These are phyloP conservation scores for Caenorhabditis sp. DNA, from an alignment of 2,888 invertebrate genomes.

Conservation along the genomic window DNA sequence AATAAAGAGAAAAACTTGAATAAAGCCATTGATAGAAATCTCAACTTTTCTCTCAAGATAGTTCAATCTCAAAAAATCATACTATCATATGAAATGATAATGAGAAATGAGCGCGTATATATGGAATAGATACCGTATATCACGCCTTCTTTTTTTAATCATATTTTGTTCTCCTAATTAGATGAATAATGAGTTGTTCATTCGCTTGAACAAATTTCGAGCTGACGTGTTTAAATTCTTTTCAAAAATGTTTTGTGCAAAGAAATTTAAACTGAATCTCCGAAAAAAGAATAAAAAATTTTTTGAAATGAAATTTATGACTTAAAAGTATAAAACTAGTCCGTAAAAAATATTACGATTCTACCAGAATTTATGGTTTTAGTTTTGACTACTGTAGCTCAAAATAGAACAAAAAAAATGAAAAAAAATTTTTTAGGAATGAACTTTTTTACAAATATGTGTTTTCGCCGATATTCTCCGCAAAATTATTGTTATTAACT, in stretches of 20 bases:
- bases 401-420: background rate
- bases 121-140: background rate
- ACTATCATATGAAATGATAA: too few relatives aligned
- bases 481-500: slow-evolving; percentile 1
- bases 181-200: background rate
- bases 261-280: background rate
- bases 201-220: background rate
- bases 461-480: background rate
- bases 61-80: too few relatives aligned
- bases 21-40: too few relatives aligned
- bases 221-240: background rate
- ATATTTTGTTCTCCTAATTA: background rate
- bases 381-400: background rate
- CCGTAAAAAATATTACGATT: too few relatives aligned
- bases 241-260: background rate
- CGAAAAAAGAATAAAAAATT: background rate
- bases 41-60: too few relatives aligned
- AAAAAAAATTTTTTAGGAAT: background rate
- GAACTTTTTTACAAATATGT: background rate
- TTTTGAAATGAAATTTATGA: background rate
- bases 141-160: background rate
- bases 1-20: too few relatives aligned
- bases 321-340: background rate
- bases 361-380: background rate
- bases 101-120: background rate